A percentile compares a stretch with the other conserved stretches of the same genome.
phyloP scores from a whole-genome alignment of 2,888 invertebrate species.

The Calephelis perditalis region DNA sequence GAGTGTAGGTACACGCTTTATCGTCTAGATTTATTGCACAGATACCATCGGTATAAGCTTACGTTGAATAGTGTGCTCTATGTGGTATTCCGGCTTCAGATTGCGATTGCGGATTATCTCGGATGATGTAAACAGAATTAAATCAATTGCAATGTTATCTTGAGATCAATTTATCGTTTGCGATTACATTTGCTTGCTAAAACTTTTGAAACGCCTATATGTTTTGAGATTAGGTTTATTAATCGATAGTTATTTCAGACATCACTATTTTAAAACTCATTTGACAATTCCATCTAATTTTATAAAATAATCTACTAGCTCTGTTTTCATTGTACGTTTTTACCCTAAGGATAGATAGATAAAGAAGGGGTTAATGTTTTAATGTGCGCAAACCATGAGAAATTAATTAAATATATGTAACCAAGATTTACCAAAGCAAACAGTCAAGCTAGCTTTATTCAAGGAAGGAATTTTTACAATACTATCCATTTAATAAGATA shows the following conservation, averaged over 20 bases:
- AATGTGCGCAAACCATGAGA: too few species aligned
- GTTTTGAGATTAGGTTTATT: constrained; percentile 4
- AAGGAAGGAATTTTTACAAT: constrained; percentile 36
- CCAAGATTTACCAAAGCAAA: too few species aligned
- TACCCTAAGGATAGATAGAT: too few species aligned
- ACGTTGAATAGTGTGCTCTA: constrained; percentile 52
- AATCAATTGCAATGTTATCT: constrained; percentile 16
- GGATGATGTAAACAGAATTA: constrained; percentile 24
- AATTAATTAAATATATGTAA: too few species aligned
- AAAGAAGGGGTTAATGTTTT: too few species aligned
- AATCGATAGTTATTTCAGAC: not conserved
- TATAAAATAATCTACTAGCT: too few species aligned
- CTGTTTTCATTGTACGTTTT: too few species aligned
- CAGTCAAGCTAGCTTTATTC: too few species aligned
- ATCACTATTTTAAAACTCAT: too few species aligned
- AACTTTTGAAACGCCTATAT: constrained; percentile 2
- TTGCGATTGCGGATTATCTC: constrained; percentile 28
- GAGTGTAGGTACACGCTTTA: constrained; percentile 45
- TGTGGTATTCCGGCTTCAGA: constrained; percentile 44
- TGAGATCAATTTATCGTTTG: constrained; percentile 8
- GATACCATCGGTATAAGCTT: constrained; percentile 65
- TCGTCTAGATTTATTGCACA: constrained; percentile 70
- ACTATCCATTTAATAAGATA: constrained; percentile 37
- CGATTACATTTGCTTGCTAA: constrained; percentile 10
- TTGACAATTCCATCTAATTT: too few species aligned